Evolutionary conservation across 2,797 vertebrate genomes (phyloP).

Genomic region (Furcifer pardalis): DNA sequence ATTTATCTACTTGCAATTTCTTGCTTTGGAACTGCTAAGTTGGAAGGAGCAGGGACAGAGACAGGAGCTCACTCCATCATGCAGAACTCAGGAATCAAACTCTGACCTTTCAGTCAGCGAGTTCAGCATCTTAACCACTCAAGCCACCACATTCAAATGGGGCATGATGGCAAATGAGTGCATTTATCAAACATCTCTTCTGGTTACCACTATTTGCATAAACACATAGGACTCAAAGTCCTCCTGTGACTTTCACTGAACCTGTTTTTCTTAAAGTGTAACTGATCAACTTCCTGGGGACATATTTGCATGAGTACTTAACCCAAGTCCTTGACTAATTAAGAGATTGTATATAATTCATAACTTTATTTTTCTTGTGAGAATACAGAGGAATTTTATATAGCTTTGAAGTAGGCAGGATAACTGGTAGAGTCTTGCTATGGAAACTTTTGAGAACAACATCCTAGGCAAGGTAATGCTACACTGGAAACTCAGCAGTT

Average conservation of each 20-base stretch:
- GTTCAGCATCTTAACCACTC: too few relatives aligned
- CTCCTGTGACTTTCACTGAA: conserved; percentile 48
- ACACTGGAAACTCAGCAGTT: not conserved
- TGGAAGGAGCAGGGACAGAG: too few relatives aligned
- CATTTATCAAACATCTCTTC: conserved; percentile 38
- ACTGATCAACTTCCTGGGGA: conserved; percentile 50
- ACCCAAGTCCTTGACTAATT: not conserved
- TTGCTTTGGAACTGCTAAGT: too few relatives aligned
- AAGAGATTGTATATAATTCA: rapidly evolving
- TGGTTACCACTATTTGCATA: conserved; percentile 27
- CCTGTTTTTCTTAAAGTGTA: conserved; percentile 53
- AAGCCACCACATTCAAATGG: too few relatives aligned
- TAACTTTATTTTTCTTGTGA: not conserved
- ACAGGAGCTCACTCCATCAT: too few relatives aligned
- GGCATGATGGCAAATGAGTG: conserved; percentile 6
- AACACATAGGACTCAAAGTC: conserved; percentile 16
- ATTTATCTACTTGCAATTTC: too few relatives aligned
- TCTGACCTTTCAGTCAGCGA: too few relatives aligned
- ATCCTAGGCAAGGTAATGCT: not conserved
- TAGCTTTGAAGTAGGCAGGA: not conserved
- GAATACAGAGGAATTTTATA: conserved; percentile 1
- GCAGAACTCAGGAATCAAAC: too few relatives aligned
- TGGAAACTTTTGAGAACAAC: not conserved
- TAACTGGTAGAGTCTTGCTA: not conserved
- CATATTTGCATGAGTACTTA: not conserved